These are phyloP conservation scores for Helogale parvula DNA, from an alignment of 2,113 vertebrate genomes.

Conservation along the genomic window DNA sequence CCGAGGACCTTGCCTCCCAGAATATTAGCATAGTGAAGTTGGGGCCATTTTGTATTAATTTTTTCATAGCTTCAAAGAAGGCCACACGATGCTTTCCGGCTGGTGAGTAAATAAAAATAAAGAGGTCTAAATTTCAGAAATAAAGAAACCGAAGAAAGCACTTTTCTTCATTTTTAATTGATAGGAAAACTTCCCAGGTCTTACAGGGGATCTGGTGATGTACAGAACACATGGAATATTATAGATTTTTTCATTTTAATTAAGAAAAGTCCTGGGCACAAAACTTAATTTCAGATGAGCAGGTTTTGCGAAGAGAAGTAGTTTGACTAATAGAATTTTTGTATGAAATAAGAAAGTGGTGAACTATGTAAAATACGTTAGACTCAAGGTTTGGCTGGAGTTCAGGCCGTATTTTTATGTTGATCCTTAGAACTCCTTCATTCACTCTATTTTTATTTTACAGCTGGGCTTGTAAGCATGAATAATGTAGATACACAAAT, in stretches of 20 bases:
- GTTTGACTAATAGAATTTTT: constrained; percentile 62
- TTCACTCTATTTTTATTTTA: constrained; percentile 81
- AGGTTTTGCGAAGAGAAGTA: constrained; percentile 47
- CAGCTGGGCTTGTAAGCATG: constrained; percentile 80
- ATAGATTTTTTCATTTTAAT: constrained; percentile 23
- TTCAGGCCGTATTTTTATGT: constrained; percentile 77
- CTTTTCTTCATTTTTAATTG: background rate
- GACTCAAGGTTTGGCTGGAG: constrained; percentile 69
- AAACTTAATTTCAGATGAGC: constrained; percentile 48
- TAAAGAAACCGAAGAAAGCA: background rate
- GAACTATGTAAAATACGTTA: constrained; percentile 49
- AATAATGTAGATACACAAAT: constrained; percentile 80
- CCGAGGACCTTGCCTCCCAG: background rate
- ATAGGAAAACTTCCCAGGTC: background rate
- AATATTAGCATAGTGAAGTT: background rate
- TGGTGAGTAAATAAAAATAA: constrained; percentile 17
- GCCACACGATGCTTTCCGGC: background rate
- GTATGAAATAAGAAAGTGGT: constrained; percentile 23
- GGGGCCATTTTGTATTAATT: background rate
- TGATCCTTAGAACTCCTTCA: constrained; percentile 78
- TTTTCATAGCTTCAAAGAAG: constrained; percentile 23
- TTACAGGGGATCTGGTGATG: background rate
- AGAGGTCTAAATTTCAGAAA: constrained; percentile 35
- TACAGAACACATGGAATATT: background rate
- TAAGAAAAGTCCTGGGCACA: constrained; percentile 17